Base-by-base conservation (phyloP, 2,888 invertebrate genomes). In the Meteorus cinctellus region DNA sequence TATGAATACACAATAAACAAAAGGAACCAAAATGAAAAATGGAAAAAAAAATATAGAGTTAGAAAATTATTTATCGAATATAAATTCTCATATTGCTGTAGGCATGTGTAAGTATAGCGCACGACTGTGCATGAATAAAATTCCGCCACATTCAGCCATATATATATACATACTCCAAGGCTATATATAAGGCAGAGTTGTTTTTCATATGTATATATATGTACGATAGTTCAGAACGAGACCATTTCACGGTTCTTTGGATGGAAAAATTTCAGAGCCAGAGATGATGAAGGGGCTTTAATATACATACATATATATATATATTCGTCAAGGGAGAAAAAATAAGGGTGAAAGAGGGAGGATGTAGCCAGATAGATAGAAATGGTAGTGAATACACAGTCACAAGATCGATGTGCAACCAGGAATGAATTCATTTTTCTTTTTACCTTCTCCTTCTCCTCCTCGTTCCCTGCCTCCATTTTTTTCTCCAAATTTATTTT, bases 241-340 rank as follows among this genome's bases (percentile, higher is more conserved):
- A 41, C 41, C 74, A 78, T 79, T 78, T 78, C 80, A 78, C 73
- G 77, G 74, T 70, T 67, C 77, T 66, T 67, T 55, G 74, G 74
- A 60, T 74, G 74, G 70, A 80, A 77, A 77, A 76, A 77, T 78
- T 70, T 67, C 36, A 69, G 14, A 24, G 36, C 29, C 4, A 45
- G n/a, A 73, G 60, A 73, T 60, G 66, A 73, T 70, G 41, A 69
- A 48, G 63, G 60, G 41, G 45, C 45, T 63, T 51, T 63, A 63
- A 60, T 45, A 24, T 48, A 65, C 41, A 51, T n/a, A 8, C 4
- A 65, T 36, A 36, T 29, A 24, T n/a, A 70, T 19, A 36, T 34
- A 48, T 34, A 65, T 5, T 70, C n/a, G 16, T 36, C 41, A 19
- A 66, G n/a, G 66, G 29, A 71, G 45, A 31, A 48, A 69, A 66